Evolutionary conservation across 2,888 invertebrate species (phyloP), one percentile per base, ranked within the genome.

Genomic region (Ceratothoa steindachneri): DNA sequence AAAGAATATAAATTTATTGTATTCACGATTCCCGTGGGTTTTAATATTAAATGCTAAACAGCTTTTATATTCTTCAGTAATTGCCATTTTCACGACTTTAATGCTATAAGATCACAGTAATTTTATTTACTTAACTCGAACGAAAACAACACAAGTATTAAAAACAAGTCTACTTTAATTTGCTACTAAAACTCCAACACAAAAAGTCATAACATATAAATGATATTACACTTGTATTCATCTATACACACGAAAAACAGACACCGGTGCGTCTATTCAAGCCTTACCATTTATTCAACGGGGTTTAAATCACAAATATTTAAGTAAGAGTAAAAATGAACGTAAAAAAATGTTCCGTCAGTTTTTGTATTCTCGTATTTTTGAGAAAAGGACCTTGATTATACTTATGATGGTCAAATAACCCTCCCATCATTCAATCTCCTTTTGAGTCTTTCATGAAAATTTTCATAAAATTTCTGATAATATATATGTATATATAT

Each of bases 401-500:
- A 41, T 15, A 41, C 41, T 41, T 41, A 9, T 41, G 15, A 15
- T n/a, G n/a, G 5, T 41, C 41, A 41, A 41, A n/a, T n/a, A n/a
- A n/a, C n/a, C n/a, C n/a, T n/a, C n/a, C 41, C 15, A 15, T 41
- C 15, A 5, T 41, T 41, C 41, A 41, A 41, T 41, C 7, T 15
- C 41, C 41, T 41, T 41, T 41, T 9, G 41, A 41, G 41, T 41
- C 41, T 41, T 41, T 41, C 15, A 9, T 41, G 15, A 15, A 9
- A 41, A 41, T 9, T 9, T 9, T 15, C 41, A 15, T 41, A 41
- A 41, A 41, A 15, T 41, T 41, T 41, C n/a, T 51, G 7, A 41
- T 41, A 41, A 55, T 60, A 60, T 60, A 60, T 60, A 60, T 51
- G 24, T 60, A 60, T 60, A 60, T 60, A 60, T 60, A 60, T 60